Percentiles rank a stretch among this genome's conserved stretches.
Evolutionary conservation across 2,797 vertebrate genomes (phyloP).

Genomic region (Coracias cyanogaster): DNA sequence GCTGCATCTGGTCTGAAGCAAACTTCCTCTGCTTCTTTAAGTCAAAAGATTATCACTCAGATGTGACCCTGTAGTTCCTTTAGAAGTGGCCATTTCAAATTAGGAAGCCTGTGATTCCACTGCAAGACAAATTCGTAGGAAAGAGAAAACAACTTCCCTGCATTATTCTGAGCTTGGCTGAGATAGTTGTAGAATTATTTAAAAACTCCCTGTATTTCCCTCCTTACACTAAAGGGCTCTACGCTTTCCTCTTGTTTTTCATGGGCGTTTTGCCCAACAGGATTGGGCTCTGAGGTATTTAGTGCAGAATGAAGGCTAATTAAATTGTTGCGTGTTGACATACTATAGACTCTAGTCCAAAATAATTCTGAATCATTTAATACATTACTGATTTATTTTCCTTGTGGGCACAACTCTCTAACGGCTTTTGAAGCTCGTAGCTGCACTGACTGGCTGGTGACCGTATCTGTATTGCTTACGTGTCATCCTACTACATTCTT

Average conservation of each 20-base stretch:
- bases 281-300: background rate
- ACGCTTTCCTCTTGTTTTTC: background rate
- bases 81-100: background rate
- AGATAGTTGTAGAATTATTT: background rate
- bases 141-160: background rate
- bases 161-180: background rate
- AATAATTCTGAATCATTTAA: background rate
- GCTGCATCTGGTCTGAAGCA: background rate
- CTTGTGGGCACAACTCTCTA: background rate
- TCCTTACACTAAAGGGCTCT: background rate
- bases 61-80: background rate
- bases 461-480: background rate
- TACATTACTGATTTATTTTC: slow-evolving; percentile 8
- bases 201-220: background rate
- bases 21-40: background rate
- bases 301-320: slow-evolving; percentile 11
- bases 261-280: background rate
- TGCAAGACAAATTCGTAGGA: background rate
- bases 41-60: background rate
- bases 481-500: background rate
- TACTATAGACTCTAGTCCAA: background rate
- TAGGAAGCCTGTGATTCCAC: background rate
- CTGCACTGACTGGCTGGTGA: background rate
- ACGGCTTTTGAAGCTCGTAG: background rate
- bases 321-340: background rate